A percentile compares a stretch with the other conserved stretches of the same genome.
Conservation (phyloP, 2,113 vertebrate species). For the Macroglossus sobrinus region DNA sequence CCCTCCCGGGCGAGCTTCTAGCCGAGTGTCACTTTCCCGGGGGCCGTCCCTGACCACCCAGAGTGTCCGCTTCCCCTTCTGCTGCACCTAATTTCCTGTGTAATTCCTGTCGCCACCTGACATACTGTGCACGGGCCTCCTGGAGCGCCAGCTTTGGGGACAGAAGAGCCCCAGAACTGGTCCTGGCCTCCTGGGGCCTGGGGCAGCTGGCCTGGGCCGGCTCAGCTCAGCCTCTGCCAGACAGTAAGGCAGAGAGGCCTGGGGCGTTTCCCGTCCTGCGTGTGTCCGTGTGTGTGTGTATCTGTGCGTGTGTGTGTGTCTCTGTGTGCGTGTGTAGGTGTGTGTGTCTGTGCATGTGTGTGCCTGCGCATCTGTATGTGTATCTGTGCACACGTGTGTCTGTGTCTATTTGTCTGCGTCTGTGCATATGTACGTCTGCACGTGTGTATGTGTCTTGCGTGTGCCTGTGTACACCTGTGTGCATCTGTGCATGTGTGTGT, state of each 20-base stretch:
- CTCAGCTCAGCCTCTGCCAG: fast-evolving
- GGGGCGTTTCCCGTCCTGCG: neutral
- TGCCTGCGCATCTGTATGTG: fast-evolving
- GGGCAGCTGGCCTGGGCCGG: neutral
- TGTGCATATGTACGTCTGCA: too few species aligned
- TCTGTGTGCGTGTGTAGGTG: neutral
- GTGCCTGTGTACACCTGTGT: too few species aligned
- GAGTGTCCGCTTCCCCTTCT: neutral
- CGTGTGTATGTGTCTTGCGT: too few species aligned
- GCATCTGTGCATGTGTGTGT: too few species aligned
- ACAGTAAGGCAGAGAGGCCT: neutral
- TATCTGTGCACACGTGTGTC: fast-evolving
- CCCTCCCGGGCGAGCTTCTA: neutral
- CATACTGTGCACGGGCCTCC: neutral
- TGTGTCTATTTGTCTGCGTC: neutral
- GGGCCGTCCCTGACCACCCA: neutral
- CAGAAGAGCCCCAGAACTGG: neutral
- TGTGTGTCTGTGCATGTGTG: neutral
- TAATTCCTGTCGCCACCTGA: neutral
- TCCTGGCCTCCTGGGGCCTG: too few species aligned
- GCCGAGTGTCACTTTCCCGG: neutral
- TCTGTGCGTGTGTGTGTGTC: neutral
- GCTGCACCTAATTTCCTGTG: fast-evolving
- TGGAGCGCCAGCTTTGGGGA: too few species aligned
- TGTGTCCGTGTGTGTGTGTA: too few species aligned